A percentile compares a stretch with the other conserved stretches of the same genome.
phyloP scores from a whole-genome alignment of 2,113 vertebrate genomes.

The Aspidoscelis tigris region DNA sequence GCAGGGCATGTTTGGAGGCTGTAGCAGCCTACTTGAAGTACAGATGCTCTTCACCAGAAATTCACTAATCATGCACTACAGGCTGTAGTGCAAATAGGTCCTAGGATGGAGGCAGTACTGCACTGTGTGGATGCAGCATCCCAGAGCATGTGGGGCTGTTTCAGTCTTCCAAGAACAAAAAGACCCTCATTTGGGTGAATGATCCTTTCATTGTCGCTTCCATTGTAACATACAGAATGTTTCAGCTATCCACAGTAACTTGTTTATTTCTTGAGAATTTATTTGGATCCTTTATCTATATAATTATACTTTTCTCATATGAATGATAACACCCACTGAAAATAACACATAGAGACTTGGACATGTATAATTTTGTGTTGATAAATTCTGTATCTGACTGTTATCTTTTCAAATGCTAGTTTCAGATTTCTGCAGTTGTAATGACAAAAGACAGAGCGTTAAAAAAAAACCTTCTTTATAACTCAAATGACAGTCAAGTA shows the following conservation, averaged over 20 bases:
- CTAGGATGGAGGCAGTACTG: too few relatives aligned
- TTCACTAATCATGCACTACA: too few relatives aligned
- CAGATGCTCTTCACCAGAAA: too few relatives aligned
- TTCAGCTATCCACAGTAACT: neutral
- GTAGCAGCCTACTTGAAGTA: too few relatives aligned
- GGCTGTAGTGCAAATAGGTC: too few relatives aligned
- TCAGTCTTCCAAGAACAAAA: neutral
- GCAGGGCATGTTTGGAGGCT: too few relatives aligned
- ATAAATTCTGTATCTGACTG: constrained; percentile 40
- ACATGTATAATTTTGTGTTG: constrained; percentile 50
- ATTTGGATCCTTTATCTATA: neutral
- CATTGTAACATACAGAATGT: neutral
- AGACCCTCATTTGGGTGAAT: neutral
- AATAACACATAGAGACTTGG: constrained; percentile 36
- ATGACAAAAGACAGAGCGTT: constrained; percentile 50
- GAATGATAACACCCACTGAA: neutral
- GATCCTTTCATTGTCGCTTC: neutral
- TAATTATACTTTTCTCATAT: neutral
- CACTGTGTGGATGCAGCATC: too few relatives aligned
- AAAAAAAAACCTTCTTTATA: constrained; percentile 55
- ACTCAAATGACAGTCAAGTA: constrained; percentile 62
- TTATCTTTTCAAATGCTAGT: constrained; percentile 63
- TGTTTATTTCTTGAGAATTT: neutral
- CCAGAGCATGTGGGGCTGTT: too few relatives aligned
- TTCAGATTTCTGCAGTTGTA: constrained; percentile 55